Evolutionary conservation across 1,140 invertebrate genomes (phyloP).

Genomic region (Drosophila baimaii): DNA sequence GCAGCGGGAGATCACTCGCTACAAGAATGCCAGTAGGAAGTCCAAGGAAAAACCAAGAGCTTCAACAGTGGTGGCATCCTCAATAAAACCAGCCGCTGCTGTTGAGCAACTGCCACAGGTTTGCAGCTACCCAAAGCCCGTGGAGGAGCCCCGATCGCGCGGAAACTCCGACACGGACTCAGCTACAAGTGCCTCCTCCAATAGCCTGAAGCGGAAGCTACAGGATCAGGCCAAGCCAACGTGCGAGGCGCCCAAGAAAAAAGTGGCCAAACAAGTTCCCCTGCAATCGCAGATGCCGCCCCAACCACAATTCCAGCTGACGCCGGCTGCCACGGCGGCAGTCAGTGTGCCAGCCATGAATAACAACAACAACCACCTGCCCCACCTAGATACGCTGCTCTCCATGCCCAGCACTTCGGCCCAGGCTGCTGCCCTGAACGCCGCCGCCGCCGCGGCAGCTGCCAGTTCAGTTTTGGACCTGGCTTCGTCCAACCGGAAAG

Average conservation of each 20-base stretch:
- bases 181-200: conserved; percentile 77
- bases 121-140: conserved; percentile 58
- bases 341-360: conserved; percentile 26
- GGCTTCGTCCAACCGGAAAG: conserved; percentile 60
- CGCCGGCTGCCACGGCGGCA: conserved; percentile 32
- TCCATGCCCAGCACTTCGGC: conserved; percentile 67
- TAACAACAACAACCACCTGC: conserved; percentile 26
- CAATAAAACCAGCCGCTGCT: conserved; percentile 4
- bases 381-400: conserved; percentile 50
- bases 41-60: conserved; percentile 71
- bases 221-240: conserved; percentile 19
- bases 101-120: conserved; percentile 23
- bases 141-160: conserved; percentile 68
- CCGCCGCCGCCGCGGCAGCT: conserved; percentile 48
- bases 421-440: conserved; percentile 55
- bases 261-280: conserved; percentile 31
- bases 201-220: conserved; percentile 61
- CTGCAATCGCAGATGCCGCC: conserved; percentile 10
- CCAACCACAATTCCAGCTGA: conserved; percentile 42
- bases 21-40: conserved; percentile 66
- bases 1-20: conserved; percentile 72
- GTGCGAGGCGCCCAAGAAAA: conserved; percentile 54
- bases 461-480: conserved; percentile 50
- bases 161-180: conserved; percentile 81
- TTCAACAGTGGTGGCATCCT: neutral